phyloP scores from a whole-genome alignment of 2,888 invertebrate species.

The Sycophila texana region DNA sequence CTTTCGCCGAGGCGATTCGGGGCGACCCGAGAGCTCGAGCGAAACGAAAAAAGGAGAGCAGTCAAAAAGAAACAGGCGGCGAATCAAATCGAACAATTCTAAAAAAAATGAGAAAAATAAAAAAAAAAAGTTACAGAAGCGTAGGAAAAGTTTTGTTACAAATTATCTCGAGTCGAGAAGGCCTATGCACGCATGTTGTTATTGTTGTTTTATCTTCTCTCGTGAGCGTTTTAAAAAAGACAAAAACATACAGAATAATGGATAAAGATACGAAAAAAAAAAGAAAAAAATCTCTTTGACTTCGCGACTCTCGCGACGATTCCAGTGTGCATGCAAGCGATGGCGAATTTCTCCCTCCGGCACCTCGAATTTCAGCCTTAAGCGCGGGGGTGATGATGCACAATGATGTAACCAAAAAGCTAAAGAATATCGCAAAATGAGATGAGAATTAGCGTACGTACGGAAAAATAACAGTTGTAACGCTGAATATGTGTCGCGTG shows the following conservation, averaged over 20 bases:
- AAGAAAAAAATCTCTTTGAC: background rate
- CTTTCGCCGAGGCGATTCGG: slow-evolving; percentile 14
- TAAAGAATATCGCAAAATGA: background rate
- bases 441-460: slow-evolving; percentile 20
- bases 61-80: background rate
- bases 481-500: slow-evolving; percentile 45
- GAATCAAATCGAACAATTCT: slow-evolving; percentile 39
- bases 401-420: slow-evolving; percentile 25
- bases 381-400: slow-evolving; percentile 27
- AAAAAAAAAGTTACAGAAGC: background rate
- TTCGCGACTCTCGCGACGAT: no score
- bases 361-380: slow-evolving; percentile 43
- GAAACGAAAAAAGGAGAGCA: slow-evolving; percentile 2
- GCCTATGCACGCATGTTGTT: slow-evolving; percentile 51
- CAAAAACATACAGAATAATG: no score
- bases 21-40: background rate
- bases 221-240: slow-evolving; percentile 27
- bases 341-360: slow-evolving; percentile 4
- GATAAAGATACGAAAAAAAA: background rate
- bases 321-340: slow-evolving; percentile 26
- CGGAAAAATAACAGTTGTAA: slow-evolving; percentile 29
- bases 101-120: slow-evolving; percentile 17
- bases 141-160: slow-evolving; percentile 30
- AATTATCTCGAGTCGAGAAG: slow-evolving; percentile 43
- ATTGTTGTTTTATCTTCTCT: slow-evolving; percentile 48